Evolutionary conservation across 2,888 invertebrate genomes (phyloP).

Genomic region (Baccha elongata): DNA sequence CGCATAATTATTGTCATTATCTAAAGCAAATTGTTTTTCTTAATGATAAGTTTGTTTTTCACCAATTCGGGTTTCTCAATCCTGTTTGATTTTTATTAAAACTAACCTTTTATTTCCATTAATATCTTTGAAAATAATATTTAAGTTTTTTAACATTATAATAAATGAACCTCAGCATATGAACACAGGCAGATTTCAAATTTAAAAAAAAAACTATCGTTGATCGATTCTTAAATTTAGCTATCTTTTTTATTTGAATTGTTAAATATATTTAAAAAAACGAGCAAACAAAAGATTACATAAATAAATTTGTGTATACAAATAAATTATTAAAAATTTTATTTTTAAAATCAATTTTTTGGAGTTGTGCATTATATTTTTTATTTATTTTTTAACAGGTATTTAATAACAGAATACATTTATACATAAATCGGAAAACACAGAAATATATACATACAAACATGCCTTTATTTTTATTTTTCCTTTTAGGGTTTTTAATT

Average conservation of each 20-base stretch:
- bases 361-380: constrained; percentile 40
- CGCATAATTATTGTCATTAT: constrained; percentile 47
- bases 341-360: constrained; percentile 35
- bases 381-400: constrained; percentile 21
- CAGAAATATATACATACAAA: constrained; percentile 10
- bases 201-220: background rate
- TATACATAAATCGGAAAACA: too few species aligned
- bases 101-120: constrained; percentile 10
- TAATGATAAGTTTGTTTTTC: constrained; percentile 24
- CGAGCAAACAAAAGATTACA: background rate
- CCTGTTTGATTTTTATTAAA: constrained; percentile 21
- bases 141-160: constrained; percentile 9
- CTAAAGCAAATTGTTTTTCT: background rate
- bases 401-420: constrained; percentile 15
- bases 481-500: constrained; percentile 31
- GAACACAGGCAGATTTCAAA: background rate
- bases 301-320: background rate
- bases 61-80: constrained; percentile 8
- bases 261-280: constrained; percentile 1
- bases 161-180: constrained; percentile 41
- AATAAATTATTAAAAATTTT: constrained; percentile 23
- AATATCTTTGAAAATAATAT: background rate
- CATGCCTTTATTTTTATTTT: constrained; percentile 15
- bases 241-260: constrained; percentile 10
- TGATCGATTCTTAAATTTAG: background rate